phyloP scores from a whole-genome alignment of 1,140 invertebrate genomes.

The Hycleus phaleratus region DNA sequence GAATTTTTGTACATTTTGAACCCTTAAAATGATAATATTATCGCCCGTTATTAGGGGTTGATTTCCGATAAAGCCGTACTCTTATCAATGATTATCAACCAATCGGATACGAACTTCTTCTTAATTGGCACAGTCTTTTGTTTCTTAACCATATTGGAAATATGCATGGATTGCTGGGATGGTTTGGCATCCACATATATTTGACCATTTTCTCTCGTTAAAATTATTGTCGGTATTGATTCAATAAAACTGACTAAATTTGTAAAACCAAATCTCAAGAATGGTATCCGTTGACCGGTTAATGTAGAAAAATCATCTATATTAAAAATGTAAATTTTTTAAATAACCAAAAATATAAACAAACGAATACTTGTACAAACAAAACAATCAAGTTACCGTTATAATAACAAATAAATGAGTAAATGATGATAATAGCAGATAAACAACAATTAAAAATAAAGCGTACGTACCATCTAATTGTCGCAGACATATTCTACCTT shows the following conservation, averaged over 20 bases:
- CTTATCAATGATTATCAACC: neutral
- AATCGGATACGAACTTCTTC: slow-evolving; percentile 12
- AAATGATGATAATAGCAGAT: neutral
- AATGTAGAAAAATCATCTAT: slow-evolving; percentile 49
- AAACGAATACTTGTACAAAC: neutral
- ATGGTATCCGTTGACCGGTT: slow-evolving; percentile 52
- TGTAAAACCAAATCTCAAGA: slow-evolving; percentile 47
- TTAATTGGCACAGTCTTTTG: slow-evolving; percentile 44
- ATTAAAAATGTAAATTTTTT: slow-evolving; percentile 1
- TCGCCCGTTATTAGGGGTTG: no score
- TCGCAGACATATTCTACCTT: slow-evolving; percentile 20
- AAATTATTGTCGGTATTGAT: slow-evolving; percentile 44
- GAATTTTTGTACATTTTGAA: no score
- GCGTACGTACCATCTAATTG: slow-evolving; percentile 23
- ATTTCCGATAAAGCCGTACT: neutral
- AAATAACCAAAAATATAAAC: neutral
- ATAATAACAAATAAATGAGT: no score
- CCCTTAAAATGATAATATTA: no score
- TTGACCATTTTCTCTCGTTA: slow-evolving; percentile 40
- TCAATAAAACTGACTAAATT: slow-evolving; percentile 48
- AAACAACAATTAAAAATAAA: neutral
- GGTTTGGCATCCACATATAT: slow-evolving; percentile 47
- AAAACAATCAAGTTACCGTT: no score
- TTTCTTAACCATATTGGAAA: slow-evolving; percentile 48
- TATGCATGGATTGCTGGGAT: slow-evolving; percentile 49